A percentile compares a stretch with the other conserved stretches of the same genome.
Conservation (phyloP, 2,888 invertebrate genomes). For the Pasiphila rectangulata region DNA sequence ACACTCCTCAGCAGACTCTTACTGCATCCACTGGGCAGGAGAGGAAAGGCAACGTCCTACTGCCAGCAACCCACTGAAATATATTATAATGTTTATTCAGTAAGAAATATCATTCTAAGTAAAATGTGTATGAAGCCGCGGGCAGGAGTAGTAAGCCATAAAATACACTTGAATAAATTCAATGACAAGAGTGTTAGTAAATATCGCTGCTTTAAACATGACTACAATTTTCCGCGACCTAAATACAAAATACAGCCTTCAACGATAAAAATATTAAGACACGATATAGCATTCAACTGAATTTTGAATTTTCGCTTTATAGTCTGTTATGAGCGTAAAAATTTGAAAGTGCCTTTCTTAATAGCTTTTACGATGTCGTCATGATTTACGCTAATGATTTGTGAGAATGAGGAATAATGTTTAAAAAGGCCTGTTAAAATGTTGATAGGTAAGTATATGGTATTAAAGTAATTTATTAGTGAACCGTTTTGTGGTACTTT, state of each 20-base stretch:
- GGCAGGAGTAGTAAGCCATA: no score
- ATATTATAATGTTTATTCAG: no score
- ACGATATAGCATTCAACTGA: conserved; percentile 58
- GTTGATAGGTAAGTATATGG: conserved; percentile 25
- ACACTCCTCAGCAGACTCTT: no score
- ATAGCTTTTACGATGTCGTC: conserved; percentile 56
- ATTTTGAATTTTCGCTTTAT: conserved; percentile 55
- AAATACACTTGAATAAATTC: neutral
- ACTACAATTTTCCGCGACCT: conserved; percentile 52
- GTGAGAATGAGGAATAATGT: conserved; percentile 34
- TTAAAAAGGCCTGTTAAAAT: conserved; percentile 41
- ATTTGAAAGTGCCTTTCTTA: conserved; percentile 50
- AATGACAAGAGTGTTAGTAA: neutral
- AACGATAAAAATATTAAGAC: conserved; percentile 51
- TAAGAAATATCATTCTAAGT: no score
- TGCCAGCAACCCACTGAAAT: no score
- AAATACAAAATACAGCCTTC: conserved; percentile 34
- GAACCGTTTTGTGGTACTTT: conserved; percentile 19
- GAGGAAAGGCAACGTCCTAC: no score
- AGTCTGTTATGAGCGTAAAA: conserved; percentile 52
- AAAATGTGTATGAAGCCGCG: no score
- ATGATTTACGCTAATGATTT: conserved; percentile 61
- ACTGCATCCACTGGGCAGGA: no score
- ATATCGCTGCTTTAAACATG: conserved; percentile 43
- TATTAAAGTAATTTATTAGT: conserved; percentile 26